Evolutionary conservation across 2,113 vertebrate genomes (phyloP), one percentile per base, ranked within the genome.

Genomic region (Pangasianodon gigas): DNA sequence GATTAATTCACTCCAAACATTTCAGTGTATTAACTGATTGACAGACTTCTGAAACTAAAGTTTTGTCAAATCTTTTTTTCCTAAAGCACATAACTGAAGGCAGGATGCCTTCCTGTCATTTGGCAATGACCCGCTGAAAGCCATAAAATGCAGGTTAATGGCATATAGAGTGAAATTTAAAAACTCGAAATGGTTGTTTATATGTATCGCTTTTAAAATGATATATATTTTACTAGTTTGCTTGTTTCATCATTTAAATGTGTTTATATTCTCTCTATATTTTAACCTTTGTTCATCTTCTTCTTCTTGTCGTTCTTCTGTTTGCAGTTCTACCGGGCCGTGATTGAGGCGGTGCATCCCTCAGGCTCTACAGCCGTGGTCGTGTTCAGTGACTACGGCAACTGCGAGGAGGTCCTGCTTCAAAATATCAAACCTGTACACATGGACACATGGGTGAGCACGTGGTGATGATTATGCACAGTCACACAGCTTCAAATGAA

Each of bases 321-420:
- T 74, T 11, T 87, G 7, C 94, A 99, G 98, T 99, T 98, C 95
- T 99, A 99, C 93, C 95, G 97, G 85, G 98, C 98, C 91, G 97
- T 97, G 95, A 96, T 99, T 90, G 97, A 99, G 95, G 98, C 97
- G 65, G 96, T 99, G 58, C 98, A 99, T 95, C 98, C 97, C 86
- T 99, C 98, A 21, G 98, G 98, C 92, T 97, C 97, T 91, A 99
- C 98, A 19, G 98, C 98, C 29, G 98, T 99, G 92, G 98, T 99
- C 91, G 98, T 98, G 56, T 99, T 99, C 94, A 96, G 96, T 88
- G 98, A 99, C 92, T 99, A 99, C 88, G 98, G 98, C 90, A 99
- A 99, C 96, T 99, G 99, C 46, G 98, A 99, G 96, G 98, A 99
- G 93, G 97, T 99, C 86, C 97, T 99, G 90, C 96, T 99, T 92